Conservation (phyloP, 2,888 invertebrate genomes). For the Parochlus steinenii region DNA sequence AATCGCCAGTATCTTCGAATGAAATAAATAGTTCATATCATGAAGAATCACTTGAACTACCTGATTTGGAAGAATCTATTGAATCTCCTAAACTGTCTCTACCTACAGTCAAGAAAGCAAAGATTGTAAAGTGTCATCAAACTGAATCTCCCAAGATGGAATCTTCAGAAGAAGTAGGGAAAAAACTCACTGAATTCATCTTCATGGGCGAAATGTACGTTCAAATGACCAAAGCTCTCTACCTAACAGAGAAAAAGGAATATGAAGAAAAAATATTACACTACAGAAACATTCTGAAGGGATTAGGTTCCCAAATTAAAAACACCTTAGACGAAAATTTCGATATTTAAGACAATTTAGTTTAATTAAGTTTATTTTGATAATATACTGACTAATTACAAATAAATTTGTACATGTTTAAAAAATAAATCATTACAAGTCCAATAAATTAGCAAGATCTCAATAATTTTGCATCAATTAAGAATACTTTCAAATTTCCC, state of each 20-base stretch:
- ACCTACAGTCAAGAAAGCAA: too few relatives aligned
- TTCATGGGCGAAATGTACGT: constrained; percentile 25
- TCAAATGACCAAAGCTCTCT: constrained; percentile 25
- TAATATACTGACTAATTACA: neutral
- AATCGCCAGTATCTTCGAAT: too few relatives aligned
- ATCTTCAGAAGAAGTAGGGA: too few relatives aligned
- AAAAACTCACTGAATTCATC: constrained; percentile 17
- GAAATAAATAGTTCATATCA: too few relatives aligned
- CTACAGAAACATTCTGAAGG: constrained; percentile 19
- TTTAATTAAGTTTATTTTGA: neutral
- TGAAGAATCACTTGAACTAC: too few relatives aligned
- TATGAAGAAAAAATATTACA: constrained; percentile 17
- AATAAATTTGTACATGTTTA: neutral
- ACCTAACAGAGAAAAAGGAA: constrained; percentile 21
- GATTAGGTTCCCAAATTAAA: too few relatives aligned
- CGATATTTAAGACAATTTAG: neutral
- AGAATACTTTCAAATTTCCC: neutral
- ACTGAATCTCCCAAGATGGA: too few relatives aligned
- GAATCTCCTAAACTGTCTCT: too few relatives aligned
- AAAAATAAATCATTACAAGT: neutral
- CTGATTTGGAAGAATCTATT: too few relatives aligned
- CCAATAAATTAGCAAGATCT: neutral
- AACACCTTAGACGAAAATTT: neutral
- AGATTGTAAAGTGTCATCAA: too few relatives aligned
- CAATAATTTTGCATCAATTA: neutral